Conservation (phyloP, 2,797 vertebrate species). For the Micropoecilia bifurca region DNA sequence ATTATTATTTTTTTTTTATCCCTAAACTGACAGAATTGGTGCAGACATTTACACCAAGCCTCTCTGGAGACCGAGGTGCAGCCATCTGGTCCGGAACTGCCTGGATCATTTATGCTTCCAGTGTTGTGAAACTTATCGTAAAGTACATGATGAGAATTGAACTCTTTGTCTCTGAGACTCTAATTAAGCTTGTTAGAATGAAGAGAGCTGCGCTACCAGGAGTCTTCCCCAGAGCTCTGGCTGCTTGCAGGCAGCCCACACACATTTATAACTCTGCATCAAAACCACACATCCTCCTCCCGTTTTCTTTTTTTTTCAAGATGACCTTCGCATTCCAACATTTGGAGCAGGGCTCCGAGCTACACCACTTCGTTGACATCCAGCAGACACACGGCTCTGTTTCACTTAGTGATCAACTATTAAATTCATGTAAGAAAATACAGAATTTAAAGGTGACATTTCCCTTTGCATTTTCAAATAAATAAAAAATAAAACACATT, state of each 20-base stretch:
- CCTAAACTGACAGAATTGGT: neutral
- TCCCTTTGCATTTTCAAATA: neutral
- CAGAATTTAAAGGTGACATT: neutral
- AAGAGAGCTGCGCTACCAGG: neutral
- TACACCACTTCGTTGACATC: neutral
- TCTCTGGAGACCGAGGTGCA: slow-evolving; percentile 45
- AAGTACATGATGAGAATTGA: neutral
- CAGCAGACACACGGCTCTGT: neutral
- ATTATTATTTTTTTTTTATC: neutral
- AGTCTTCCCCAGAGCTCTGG: neutral
- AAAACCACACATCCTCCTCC: neutral
- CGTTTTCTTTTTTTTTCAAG: neutral
- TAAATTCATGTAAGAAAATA: neutral
- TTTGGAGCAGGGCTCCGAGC: neutral
- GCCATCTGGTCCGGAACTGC: slow-evolving; percentile 55
- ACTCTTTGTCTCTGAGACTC: neutral
- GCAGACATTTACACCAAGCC: neutral
- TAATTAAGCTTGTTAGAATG: neutral
- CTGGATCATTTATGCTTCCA: slow-evolving; percentile 81
- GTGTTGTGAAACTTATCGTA: neutral
- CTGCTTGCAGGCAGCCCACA: neutral
- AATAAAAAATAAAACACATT: neutral
- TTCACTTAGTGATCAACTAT: neutral
- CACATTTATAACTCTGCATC: neutral
- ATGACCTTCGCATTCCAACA: neutral